Percentiles rank a stretch among this genome's conserved stretches.
Evolutionary conservation across 2,113 vertebrate genomes (phyloP).

Genomic region (Tetraodon nigroviridis): DNA sequence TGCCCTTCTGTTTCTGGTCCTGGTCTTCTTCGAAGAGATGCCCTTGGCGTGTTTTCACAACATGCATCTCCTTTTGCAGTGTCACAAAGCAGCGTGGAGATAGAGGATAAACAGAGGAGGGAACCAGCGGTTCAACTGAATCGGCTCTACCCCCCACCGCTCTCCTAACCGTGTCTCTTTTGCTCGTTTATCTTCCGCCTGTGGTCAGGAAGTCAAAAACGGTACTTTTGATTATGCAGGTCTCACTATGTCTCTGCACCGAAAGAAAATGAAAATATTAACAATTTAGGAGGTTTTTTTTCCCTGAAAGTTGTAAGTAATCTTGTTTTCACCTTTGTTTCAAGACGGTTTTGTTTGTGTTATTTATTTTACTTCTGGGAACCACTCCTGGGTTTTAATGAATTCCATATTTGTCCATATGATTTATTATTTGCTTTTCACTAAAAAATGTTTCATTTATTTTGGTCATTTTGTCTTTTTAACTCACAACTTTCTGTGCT

Average conservation of each 20-base stretch:
- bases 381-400: no score
- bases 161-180: slow-evolving; percentile 15
- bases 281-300: slow-evolving; percentile 13
- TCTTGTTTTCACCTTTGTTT: no score
- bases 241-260: slow-evolving; percentile 39
- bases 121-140: slow-evolving; percentile 23
- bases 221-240: slow-evolving; percentile 16
- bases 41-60: slow-evolving; percentile 24
- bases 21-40: slow-evolving; percentile 2
- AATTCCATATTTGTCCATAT: slow-evolving; percentile 23
- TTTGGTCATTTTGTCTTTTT: background rate
- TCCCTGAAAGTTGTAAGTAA: background rate
- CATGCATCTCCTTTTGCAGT: slow-evolving; percentile 2
- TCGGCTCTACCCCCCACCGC: slow-evolving; percentile 29
- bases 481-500: no score
- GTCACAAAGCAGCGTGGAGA: slow-evolving; percentile 5
- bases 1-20: background rate
- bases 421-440: slow-evolving; percentile 5
- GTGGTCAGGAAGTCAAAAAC: slow-evolving; percentile 69
- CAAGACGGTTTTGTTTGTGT: background rate
- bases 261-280: background rate
- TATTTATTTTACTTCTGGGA: no score
- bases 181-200: slow-evolving; percentile 39
- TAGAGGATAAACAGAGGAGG: slow-evolving; percentile 40
- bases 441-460: background rate